Percentiles rank a stretch among this genome's conserved stretches.
phyloP scores from a whole-genome alignment of 2,888 invertebrate genomes.

The Dilophus febrilis region DNA sequence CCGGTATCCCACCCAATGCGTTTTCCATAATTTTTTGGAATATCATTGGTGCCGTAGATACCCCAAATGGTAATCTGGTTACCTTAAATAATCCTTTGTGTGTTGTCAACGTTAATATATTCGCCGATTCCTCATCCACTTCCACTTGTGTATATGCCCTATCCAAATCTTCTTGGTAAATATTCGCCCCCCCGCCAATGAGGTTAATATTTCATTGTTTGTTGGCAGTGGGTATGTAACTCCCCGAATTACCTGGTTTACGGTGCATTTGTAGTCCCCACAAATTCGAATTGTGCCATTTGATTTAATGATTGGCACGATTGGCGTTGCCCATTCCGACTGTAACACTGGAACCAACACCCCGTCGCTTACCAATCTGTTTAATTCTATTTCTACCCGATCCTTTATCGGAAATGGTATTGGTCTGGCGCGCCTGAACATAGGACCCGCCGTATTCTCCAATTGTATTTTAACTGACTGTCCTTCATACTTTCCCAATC shows the following conservation, averaged over 20 bases:
- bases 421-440: too few species aligned
- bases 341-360: constrained; percentile 8
- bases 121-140: constrained; percentile 16
- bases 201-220: constrained; percentile 14
- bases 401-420: too few species aligned
- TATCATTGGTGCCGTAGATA: constrained; percentile 17
- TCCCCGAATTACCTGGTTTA: constrained; percentile 14
- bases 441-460: constrained; percentile 17
- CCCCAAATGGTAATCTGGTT: constrained; percentile 19
- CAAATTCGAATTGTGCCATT: constrained; percentile 15
- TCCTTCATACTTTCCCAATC: too few species aligned
- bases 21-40: constrained; percentile 13
- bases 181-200: constrained; percentile 12
- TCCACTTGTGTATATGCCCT: constrained; percentile 22
- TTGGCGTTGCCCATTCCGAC: constrained; percentile 18
- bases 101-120: constrained; percentile 19
- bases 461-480: constrained; percentile 20
- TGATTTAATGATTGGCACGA: constrained; percentile 17
- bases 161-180: constrained; percentile 18
- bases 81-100: constrained; percentile 19
- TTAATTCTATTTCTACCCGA: too few species aligned
- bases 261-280: constrained; percentile 14
- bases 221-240: constrained; percentile 16
- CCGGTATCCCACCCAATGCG: constrained; percentile 14
- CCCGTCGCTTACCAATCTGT: too few species aligned